These are phyloP conservation scores for Tricholaema leucomelas DNA, from an alignment of 2,113 vertebrate species.

Conservation along the genomic window DNA sequence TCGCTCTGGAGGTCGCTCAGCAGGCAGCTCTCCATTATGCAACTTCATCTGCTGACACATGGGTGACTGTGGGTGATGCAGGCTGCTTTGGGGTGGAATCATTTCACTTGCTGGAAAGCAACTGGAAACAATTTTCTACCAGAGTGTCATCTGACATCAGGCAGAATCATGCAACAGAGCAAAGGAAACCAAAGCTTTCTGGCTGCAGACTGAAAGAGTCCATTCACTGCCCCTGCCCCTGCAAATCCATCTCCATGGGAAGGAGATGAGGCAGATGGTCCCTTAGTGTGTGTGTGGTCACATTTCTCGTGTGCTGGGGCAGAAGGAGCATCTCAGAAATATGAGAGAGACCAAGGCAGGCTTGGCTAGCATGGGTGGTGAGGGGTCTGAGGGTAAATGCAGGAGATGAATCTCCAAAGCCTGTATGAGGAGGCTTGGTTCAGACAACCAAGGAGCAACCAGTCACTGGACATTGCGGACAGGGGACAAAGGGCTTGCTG, in stretches of 20 bases:
- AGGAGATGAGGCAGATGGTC: not conserved
- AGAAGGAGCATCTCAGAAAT: not conserved
- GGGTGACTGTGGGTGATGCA: rapidly evolving
- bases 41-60: not conserved
- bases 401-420: not conserved
- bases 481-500: not conserved
- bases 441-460: not conserved
- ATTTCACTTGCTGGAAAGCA: constrained; percentile 10
- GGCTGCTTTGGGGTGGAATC: not conserved
- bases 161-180: rapidly evolving
- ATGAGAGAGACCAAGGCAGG: not conserved
- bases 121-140: not conserved
- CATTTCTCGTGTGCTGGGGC: not conserved
- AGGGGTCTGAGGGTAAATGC: not conserved
- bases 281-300: not conserved
- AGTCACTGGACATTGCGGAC: not conserved
- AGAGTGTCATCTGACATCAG: not conserved
- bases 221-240: not conserved
- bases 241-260: not conserved
- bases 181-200: not conserved
- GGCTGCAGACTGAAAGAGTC: not conserved
- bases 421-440: rapidly evolving
- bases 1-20: not conserved
- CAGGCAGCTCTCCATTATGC: rapidly evolving
- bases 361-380: rapidly evolving